Conservation (phyloP, 2,113 vertebrate genomes). For the Hoplias malabaricus region DNA sequence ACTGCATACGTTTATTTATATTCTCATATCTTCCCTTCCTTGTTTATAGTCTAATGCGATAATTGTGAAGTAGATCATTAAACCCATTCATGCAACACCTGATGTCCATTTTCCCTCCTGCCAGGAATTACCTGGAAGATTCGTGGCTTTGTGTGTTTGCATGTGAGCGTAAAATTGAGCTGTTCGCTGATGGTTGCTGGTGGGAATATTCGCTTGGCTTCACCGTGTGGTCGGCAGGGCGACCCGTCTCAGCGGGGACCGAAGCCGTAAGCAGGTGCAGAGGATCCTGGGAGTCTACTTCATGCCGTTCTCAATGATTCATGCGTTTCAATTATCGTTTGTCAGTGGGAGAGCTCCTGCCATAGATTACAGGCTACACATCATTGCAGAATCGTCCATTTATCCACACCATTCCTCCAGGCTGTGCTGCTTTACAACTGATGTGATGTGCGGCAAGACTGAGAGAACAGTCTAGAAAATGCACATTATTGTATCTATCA, state of each 20-base stretch:
- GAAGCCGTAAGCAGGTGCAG: background rate
- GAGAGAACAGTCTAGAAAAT: background rate
- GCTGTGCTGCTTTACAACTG: background rate
- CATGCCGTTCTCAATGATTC: background rate
- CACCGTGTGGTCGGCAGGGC: background rate
- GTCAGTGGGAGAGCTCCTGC: background rate
- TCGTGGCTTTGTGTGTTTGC: background rate
- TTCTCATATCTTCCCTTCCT: no score
- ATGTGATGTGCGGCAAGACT: background rate
- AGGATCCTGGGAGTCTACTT: background rate
- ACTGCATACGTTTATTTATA: no score
- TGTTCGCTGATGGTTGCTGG: background rate
- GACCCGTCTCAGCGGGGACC: background rate
- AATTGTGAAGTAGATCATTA: no score
- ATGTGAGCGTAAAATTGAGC: background rate
- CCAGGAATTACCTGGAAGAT: background rate
- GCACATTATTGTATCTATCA: background rate
- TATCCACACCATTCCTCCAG: background rate
- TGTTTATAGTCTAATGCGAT: background rate
- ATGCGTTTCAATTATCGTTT: background rate
- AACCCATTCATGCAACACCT: no score
- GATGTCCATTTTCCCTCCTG: background rate
- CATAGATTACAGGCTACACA: background rate
- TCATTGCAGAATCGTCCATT: background rate
- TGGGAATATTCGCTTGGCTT: slow-evolving; percentile 2